Evolutionary conservation across 2,888 invertebrate species (phyloP), one percentile per base, ranked within the genome.

Genomic region (Lasioglossum marginatum): DNA sequence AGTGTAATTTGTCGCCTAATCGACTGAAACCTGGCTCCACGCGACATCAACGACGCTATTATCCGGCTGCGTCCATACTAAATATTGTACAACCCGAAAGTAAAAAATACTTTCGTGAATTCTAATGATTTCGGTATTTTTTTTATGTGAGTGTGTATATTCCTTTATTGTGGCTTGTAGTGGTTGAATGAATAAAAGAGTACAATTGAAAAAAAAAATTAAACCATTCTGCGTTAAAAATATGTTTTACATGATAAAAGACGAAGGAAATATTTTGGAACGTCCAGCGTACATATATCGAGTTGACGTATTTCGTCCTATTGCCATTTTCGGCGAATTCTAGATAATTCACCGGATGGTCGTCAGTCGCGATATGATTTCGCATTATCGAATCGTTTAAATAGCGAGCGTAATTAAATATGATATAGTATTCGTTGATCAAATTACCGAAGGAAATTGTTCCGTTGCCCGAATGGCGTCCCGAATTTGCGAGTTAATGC

Each of bases 371-470:
- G 14, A 60, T 23, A 19, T 23, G 37, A 68, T 68, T 37, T 37
- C 68, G n/a, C 10, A 10, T 23, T 37, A 68, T 37, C 68, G 37
- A 37, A 68, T 37, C 68, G 68, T 68, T 68, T 68, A 68, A 60
- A 68, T 23, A 68, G 68, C 19, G 8, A n/a, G 34, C 45, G 31
- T 72, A 72, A 72, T 72, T 72, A 31, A 48, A 48, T 72, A 48
- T 27, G 43, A 43, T 43, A 27, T 45, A 63, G 40, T 76, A 43
- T 31, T 31, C 40, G 52, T 68, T 68, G 68, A 80, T 82, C 19
- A 63, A 80, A 71, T 75, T 82, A 75, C 70, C 80, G 57, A 71
- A 40, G 48, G 48, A 60, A 60, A 66, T 73, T 40, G 52, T 63
- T 71, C 19, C 40, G 60, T 12, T 23, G 48, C 48, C 75, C 37